phyloP scores from a whole-genome alignment of 2,888 invertebrate genomes.

The Lepas anatifera region DNA sequence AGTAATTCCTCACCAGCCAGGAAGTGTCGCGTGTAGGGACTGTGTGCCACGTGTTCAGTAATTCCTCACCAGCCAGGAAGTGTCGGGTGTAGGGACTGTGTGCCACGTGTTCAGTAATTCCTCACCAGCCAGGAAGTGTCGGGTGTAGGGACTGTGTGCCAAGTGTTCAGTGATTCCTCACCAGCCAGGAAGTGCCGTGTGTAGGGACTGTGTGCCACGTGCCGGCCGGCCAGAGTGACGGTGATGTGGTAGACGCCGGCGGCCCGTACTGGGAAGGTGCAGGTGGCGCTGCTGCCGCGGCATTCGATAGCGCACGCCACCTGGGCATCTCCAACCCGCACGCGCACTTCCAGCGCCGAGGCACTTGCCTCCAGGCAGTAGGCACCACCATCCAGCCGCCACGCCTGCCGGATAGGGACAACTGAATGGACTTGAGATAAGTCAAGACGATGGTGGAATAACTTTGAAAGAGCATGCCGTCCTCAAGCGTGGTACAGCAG shows the following conservation, averaged over 20 bases:
- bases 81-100: neutral
- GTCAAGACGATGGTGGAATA: neutral
- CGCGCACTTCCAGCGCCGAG: neutral
- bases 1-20: too few species aligned
- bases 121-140: too few species aligned
- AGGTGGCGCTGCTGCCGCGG: conserved; percentile 49
- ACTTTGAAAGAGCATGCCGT: neutral
- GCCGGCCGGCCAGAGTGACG: conserved; percentile 60
- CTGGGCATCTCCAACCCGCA: neutral
- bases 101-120: neutral
- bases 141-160: too few species aligned
- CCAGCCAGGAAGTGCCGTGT: conserved; percentile 53
- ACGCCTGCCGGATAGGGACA: neutral
- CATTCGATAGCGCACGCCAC: neutral
- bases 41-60: neutral
- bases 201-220: conserved; percentile 76
- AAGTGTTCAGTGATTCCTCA: neutral
- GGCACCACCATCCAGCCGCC: neutral
- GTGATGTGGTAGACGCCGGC: conserved; percentile 80
- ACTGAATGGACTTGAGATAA: neutral
- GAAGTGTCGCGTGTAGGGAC: neutral
- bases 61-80: conserved; percentile 42
- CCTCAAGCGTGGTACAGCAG: neutral
- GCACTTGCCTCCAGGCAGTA: neutral
- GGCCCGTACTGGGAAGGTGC: conserved; percentile 82